These are phyloP conservation scores for Cichlasoma orientale DNA, from an alignment of 2,797 vertebrate species.

Conservation along the genomic window DNA sequence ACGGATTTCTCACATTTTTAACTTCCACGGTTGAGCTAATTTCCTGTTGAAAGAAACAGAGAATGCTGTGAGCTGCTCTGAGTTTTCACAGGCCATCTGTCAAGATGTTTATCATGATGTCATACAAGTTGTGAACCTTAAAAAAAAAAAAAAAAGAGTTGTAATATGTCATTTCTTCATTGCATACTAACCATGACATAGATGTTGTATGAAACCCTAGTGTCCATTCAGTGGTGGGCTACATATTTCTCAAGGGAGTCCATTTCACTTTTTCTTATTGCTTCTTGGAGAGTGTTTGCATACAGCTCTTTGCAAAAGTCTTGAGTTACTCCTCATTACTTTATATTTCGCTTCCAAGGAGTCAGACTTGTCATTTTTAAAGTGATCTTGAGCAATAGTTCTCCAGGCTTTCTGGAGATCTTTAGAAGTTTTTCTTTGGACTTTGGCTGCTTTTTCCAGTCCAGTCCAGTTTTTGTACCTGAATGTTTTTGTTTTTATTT, in stretches of 20 bases:
- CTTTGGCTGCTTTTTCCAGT: neutral
- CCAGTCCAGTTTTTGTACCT: no score
- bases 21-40: constrained; percentile 15
- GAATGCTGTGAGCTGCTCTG: constrained; percentile 6
- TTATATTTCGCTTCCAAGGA: neutral
- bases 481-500: no score
- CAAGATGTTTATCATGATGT: constrained; percentile 61
- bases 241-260: neutral
- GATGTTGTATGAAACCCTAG: neutral
- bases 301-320: neutral
- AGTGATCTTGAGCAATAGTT: neutral
- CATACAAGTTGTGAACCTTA: constrained; percentile 48
- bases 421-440: fast-evolving
- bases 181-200: neutral
- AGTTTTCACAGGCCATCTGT: constrained; percentile 35
- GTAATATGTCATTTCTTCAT: constrained; percentile 7
- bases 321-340: neutral
- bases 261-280: neutral
- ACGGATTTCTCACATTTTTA: constrained; percentile 15
- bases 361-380: neutral
- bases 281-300: no score
- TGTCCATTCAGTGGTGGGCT: neutral
- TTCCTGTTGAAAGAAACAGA: constrained; percentile 43
- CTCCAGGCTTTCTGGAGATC: neutral
- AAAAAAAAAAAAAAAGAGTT: constrained; percentile 6